These are phyloP conservation scores for Zaprionus vittiger DNA, from an alignment of 1,140 invertebrate genomes.

Conservation along the genomic window DNA sequence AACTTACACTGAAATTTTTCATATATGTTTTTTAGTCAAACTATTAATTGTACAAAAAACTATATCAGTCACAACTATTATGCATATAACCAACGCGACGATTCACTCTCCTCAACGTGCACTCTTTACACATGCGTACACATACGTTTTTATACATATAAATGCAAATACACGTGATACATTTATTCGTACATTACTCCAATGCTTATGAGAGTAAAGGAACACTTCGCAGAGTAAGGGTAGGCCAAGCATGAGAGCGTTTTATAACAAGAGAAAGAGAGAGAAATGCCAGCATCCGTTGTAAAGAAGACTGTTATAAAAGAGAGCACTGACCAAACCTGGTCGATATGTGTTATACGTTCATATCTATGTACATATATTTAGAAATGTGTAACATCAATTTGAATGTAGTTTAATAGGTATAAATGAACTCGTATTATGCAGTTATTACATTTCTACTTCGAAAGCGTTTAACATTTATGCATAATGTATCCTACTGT, in stretches of 20 bases:
- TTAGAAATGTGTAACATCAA: background rate
- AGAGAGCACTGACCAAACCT: constrained; percentile 15
- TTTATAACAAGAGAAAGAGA: background rate
- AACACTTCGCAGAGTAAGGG: constrained; percentile 16
- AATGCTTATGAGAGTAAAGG: background rate
- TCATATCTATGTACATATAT: constrained; percentile 6
- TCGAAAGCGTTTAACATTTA: background rate
- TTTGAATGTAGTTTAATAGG: background rate
- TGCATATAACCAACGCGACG: background rate
- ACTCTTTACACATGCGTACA: background rate
- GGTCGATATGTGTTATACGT: constrained; percentile 26
- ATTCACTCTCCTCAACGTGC: background rate
- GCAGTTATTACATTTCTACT: background rate
- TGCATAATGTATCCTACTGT: background rate
- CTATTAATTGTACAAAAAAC: too few relatives aligned
- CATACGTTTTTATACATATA: background rate
- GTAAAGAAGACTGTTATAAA: constrained; percentile 21
- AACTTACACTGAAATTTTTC: background rate
- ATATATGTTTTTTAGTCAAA: too few relatives aligned
- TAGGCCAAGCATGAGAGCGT: constrained; percentile 14
- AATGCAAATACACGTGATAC: background rate
- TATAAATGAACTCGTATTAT: background rate
- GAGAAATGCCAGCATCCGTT: constrained; percentile 24
- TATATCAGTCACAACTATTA: background rate
- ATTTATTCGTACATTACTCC: background rate